Percentiles rank a stretch among this genome's conserved stretches.
Evolutionary conservation across 2,113 vertebrate species (phyloP).

Genomic region (Xenopus tropicalis): UCB_Xtro_10.0 CM004445.2:111444001-111444500

Average conservation of each 20-base stretch:
- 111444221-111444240: constrained; percentile 54
- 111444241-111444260: constrained; percentile 61
- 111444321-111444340: constrained; percentile 25
- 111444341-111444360: neutral
- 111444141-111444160: constrained; percentile 81
- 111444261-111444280: constrained; percentile 52
- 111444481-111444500: neutral
- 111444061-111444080: constrained; percentile 65
- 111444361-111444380: constrained; percentile 19
- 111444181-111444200: constrained; percentile 53
- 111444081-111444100: constrained; percentile 64
- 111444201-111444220: constrained; percentile 53
- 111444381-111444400: constrained; percentile 1
- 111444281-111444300: constrained; percentile 54
- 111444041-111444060: constrained; percentile 56
- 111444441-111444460: constrained; percentile 2
- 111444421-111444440: constrained; percentile 10
- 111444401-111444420: constrained; percentile 35
- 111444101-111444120: constrained; percentile 59
- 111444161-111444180: constrained; percentile 63
- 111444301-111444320: constrained; percentile 75
- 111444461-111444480: constrained; percentile 6
- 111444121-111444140: constrained; percentile 73
- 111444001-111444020: constrained; percentile 54
- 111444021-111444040: constrained; percentile 59